phyloP scores from a whole-genome alignment of 2,113 vertebrate genomes.

The Smithornis capensis region DNA sequence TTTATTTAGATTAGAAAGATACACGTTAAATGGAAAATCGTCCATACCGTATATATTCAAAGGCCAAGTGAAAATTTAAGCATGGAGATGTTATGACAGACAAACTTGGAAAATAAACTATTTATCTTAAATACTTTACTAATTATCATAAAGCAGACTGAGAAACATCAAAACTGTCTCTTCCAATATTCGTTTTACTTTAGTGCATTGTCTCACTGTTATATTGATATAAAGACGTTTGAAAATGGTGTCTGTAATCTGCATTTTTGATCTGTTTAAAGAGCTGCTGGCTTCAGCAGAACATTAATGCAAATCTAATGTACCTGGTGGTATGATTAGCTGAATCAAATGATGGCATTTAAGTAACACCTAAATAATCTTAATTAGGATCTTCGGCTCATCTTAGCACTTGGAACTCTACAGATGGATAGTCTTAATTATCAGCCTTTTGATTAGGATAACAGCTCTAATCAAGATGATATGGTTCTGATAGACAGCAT shows the following conservation, averaged over 20 bases:
- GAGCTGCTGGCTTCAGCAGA: constrained; percentile 77
- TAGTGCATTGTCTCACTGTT: constrained; percentile 66
- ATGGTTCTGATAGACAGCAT: constrained; percentile 79
- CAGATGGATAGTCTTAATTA: constrained; percentile 86
- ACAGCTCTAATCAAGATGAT: constrained; percentile 84
- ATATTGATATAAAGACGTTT: constrained; percentile 67
- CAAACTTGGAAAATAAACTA: constrained; percentile 48
- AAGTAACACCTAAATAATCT: constrained; percentile 86
- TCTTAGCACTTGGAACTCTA: constrained; percentile 81
- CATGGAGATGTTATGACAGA: not conserved
- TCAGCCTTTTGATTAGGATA: constrained; percentile 86
- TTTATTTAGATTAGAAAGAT: not conserved
- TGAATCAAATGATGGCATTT: constrained; percentile 86
- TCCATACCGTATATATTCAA: not conserved
- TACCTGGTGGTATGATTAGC: constrained; percentile 86
- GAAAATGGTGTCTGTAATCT: constrained; percentile 71
- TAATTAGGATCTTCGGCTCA: constrained; percentile 84
- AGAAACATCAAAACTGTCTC: constrained; percentile 29
- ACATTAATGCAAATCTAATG: constrained; percentile 85
- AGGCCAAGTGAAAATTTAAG: not conserved
- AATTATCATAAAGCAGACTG: constrained; percentile 61
- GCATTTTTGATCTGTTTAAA: constrained; percentile 75
- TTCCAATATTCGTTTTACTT: constrained; percentile 35
- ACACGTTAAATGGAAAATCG: not conserved
- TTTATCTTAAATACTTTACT: constrained; percentile 67